Evolutionary conservation across 2,797 vertebrate species (phyloP).

Genomic region (Danio choprae): DNA sequence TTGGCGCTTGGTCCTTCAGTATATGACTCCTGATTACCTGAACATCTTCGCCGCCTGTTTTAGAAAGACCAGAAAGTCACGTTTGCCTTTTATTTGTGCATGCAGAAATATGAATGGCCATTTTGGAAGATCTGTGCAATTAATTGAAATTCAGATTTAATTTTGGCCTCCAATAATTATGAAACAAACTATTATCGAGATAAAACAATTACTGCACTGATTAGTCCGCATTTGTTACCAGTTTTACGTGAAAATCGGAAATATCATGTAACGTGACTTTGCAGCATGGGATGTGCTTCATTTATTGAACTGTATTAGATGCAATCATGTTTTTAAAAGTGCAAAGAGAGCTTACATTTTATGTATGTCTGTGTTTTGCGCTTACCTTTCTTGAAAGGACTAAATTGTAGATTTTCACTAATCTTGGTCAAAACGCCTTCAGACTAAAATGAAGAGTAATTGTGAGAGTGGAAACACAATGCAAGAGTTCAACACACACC

Average conservation of each 20-base stretch:
- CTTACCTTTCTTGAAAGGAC: slow-evolving; percentile 37
- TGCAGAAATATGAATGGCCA: neutral
- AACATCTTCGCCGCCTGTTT: slow-evolving; percentile 78
- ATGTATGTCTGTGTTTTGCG: neutral
- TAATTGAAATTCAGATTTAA: no score
- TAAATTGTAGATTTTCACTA: slow-evolving; percentile 34
- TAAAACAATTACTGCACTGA: no score
- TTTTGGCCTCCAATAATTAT: no score
- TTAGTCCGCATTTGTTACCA: no score
- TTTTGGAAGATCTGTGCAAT: no score
- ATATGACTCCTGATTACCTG: slow-evolving; percentile 69
- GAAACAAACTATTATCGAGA: no score
- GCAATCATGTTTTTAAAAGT: no score
- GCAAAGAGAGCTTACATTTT: no score
- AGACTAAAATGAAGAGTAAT: slow-evolving; percentile 27
- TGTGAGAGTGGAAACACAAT: neutral
- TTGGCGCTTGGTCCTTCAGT: slow-evolving; percentile 78
- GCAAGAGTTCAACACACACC: neutral
- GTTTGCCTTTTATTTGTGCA: neutral
- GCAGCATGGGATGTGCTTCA: no score
- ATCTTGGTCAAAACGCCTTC: slow-evolving; percentile 54
- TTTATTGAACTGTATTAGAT: no score
- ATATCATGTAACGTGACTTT: no score
- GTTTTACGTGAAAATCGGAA: no score
- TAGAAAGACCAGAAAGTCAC: neutral